Conservation (phyloP, 2,888 invertebrate species). For the Drosophila algonquin region DNA sequence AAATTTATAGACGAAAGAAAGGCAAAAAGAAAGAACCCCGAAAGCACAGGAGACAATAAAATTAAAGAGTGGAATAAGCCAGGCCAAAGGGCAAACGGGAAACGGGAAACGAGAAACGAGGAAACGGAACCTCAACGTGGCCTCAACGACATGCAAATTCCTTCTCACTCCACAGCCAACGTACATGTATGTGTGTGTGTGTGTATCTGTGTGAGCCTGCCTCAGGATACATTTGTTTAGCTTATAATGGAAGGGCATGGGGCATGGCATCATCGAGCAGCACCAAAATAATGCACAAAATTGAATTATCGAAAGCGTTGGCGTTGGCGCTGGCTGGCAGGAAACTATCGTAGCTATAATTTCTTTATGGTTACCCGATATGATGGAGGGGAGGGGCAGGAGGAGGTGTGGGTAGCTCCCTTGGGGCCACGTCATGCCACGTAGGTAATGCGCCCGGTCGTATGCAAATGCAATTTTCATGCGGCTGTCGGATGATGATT, state of each 20-base stretch:
- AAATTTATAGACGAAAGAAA: constrained; percentile 67
- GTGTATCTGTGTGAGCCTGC: constrained; percentile 39
- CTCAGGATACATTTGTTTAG: constrained; percentile 75
- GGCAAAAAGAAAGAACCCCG: constrained; percentile 34
- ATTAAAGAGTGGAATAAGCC: constrained; percentile 66
- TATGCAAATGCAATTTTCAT: constrained; percentile 73
- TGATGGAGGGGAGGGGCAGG: not conserved
- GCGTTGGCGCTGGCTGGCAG: constrained; percentile 11
- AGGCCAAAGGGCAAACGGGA: constrained; percentile 31
- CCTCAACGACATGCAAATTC: constrained; percentile 50
- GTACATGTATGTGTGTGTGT: no score
- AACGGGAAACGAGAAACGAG: constrained; percentile 40
- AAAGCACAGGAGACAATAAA: constrained; percentile 71
- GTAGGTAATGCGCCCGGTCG: constrained; percentile 47
- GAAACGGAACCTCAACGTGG: constrained; percentile 35
- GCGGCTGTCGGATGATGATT: constrained; percentile 30
- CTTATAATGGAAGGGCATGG: constrained; percentile 65
- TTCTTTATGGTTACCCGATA: constrained; percentile 73
- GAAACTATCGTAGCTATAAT: constrained; percentile 70
- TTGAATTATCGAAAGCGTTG: constrained; percentile 79
- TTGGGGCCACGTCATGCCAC: constrained; percentile 16
- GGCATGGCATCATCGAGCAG: constrained; percentile 56
- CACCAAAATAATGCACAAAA: constrained; percentile 79
- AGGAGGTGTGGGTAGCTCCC: constrained; percentile 1
- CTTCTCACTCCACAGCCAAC: not conserved